Evolutionary conservation across 2,113 vertebrate species (phyloP).

Genomic region (Sturnus vulgaris): DNA sequence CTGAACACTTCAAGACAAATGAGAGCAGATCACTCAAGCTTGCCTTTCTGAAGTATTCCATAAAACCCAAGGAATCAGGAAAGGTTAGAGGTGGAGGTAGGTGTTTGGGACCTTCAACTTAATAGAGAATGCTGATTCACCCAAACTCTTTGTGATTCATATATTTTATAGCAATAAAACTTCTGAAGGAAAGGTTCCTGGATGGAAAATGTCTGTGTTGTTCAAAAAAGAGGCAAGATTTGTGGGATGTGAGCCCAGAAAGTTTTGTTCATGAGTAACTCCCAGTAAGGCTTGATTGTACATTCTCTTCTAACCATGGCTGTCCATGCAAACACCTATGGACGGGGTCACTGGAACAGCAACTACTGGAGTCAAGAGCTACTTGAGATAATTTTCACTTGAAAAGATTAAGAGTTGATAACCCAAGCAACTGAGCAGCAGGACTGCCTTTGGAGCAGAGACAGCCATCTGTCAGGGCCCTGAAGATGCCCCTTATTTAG

Average conservation of each 20-base stretch:
- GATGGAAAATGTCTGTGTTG: background rate
- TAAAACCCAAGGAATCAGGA: background rate
- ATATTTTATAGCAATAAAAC: background rate
- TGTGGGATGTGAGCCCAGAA: background rate
- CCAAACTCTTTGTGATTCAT: background rate
- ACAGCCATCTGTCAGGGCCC: background rate
- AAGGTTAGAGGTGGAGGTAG: background rate
- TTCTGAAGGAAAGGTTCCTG: background rate
- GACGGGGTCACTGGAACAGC: background rate
- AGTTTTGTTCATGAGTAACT: background rate
- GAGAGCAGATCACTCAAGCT: background rate
- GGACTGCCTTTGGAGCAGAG: background rate
- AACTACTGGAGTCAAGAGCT: background rate
- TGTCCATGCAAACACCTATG: background rate
- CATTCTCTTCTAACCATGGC: background rate
- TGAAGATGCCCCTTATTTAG: background rate
- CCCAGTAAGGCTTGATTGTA: background rate
- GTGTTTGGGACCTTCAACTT: background rate
- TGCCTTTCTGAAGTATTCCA: background rate
- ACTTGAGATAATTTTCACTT: background rate
- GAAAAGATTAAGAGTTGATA: background rate
- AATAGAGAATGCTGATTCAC: background rate
- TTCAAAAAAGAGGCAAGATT: background rate
- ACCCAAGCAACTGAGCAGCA: background rate
- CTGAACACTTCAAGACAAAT: background rate